A percentile compares a stretch with the other conserved stretches of the same genome.
Evolutionary conservation across 2,888 invertebrate species (phyloP).

Genomic region (Celastrina argiolus): DNA sequence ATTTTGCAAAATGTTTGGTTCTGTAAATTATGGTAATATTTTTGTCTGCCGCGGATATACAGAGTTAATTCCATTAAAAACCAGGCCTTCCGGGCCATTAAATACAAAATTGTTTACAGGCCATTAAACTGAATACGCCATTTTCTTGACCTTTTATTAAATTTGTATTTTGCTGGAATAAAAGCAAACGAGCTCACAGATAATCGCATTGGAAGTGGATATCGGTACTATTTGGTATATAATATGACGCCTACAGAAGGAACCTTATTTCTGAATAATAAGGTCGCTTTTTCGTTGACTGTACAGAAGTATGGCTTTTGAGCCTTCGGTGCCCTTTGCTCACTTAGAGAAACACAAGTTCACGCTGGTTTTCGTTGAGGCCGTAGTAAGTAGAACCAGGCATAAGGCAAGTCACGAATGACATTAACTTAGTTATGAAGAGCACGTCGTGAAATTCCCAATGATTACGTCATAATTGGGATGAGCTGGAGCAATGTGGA

Average conservation of each 20-base stretch:
- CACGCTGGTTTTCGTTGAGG: not conserved
- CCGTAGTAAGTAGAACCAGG: not conserved
- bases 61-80: not conserved
- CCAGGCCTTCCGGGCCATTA: not conserved
- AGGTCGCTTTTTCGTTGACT: too few species aligned
- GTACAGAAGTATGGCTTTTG: too few species aligned
- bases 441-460: not conserved
- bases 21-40: not conserved
- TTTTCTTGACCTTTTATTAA: conserved; percentile 4
- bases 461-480: not conserved
- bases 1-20: not conserved
- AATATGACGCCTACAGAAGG: too few species aligned
- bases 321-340: too few species aligned
- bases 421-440: not conserved
- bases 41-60: not conserved
- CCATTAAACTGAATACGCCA: not conserved
- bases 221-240: too few species aligned
- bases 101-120: not conserved
- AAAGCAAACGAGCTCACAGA: not conserved
- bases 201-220: not conserved
- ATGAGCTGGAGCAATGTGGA: not conserved
- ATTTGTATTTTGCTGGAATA: not conserved
- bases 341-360: not conserved
- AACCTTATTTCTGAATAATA: too few species aligned
- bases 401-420: not conserved